phyloP scores from a whole-genome alignment of 2,797 vertebrate genomes.

The Gymnothorax reevesii region DNA sequence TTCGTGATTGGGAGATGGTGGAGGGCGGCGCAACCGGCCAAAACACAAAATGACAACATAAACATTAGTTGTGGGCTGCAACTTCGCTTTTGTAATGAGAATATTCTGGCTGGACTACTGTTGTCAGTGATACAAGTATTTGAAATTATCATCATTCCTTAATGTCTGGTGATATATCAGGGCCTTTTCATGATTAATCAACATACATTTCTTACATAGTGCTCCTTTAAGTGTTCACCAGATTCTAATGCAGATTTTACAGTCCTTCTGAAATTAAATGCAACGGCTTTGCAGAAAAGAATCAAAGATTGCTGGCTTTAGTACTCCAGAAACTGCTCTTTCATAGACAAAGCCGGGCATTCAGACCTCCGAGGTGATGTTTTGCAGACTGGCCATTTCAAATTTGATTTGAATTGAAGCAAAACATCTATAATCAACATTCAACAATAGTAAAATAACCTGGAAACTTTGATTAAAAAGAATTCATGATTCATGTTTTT shows the following conservation, averaged over 20 bases:
- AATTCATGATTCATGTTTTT: neutral
- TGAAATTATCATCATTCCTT: too few species aligned
- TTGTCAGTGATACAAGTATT: too few species aligned
- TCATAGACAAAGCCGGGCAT: neutral
- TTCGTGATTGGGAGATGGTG: too few species aligned
- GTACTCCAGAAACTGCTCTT: neutral
- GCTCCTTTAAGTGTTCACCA: neutral
- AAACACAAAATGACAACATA: too few species aligned
- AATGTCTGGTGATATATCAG: too few species aligned
- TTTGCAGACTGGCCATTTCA: neutral
- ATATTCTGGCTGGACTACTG: too few species aligned
- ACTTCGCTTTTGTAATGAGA: too few species aligned
- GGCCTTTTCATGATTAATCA: too few species aligned
- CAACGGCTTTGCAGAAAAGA: neutral
- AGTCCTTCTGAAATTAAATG: neutral
- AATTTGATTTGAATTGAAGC: neutral
- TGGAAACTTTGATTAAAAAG: neutral
- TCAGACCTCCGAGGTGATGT: neutral
- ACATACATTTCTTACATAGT: too few species aligned
- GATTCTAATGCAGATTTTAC: neutral
- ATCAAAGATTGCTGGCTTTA: neutral
- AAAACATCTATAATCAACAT: neutral
- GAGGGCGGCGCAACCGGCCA: too few species aligned
- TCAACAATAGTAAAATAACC: too few species aligned
- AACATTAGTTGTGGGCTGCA: too few species aligned